These are phyloP conservation scores for Ptychadena robeensis DNA, from an alignment of 2,797 vertebrate species.

Conservation along the genomic window DNA sequence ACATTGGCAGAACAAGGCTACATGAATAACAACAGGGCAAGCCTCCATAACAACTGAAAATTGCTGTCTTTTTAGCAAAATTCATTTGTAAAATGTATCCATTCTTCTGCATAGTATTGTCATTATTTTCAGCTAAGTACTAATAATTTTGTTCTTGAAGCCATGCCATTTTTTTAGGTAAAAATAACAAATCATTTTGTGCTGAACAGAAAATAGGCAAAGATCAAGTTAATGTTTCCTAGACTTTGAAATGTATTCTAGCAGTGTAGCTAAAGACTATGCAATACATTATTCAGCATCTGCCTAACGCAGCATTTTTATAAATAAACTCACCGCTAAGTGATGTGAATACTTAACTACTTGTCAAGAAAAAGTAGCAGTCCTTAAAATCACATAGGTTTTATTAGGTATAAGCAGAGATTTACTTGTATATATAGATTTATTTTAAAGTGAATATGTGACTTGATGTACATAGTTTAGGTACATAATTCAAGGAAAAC, in stretches of 20 bases:
- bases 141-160: not conserved
- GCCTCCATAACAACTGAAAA: not conserved
- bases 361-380: not conserved
- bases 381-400: not conserved
- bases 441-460: not conserved
- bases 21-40: not conserved
- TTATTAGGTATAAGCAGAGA: not conserved
- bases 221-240: not conserved
- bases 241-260: conserved; percentile 10
- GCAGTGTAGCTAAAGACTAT: not conserved
- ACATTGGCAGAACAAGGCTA: not conserved
- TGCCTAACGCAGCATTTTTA: conserved; percentile 32
- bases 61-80: not conserved
- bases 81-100: not conserved
- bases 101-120: not conserved
- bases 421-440: not conserved
- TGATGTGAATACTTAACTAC: conserved; percentile 16
- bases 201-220: not conserved
- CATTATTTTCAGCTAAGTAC: not conserved
- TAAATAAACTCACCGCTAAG: conserved; percentile 40
- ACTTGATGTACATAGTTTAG: not conserved
- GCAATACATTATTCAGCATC: conserved; percentile 15
- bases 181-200: not conserved
- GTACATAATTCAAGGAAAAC: no score
- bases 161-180: not conserved